A percentile compares a stretch with the other conserved stretches of the same genome.
phyloP scores from a whole-genome alignment of 2,888 invertebrate species.

The Pelosia muscerda region DNA sequence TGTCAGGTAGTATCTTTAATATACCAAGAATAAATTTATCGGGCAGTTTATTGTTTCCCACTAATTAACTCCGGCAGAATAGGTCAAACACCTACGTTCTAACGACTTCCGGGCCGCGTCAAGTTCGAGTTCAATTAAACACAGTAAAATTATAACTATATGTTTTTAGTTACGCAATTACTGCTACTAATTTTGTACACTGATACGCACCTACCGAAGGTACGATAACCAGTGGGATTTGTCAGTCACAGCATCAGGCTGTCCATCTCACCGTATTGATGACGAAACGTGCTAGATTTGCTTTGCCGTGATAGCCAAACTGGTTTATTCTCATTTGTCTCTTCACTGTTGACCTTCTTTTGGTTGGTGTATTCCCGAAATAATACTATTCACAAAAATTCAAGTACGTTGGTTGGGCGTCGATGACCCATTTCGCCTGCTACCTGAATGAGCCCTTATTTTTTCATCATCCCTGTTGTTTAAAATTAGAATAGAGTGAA shows the following conservation, averaged over 20 bases:
- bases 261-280: not conserved
- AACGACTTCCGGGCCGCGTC: conserved; percentile 71
- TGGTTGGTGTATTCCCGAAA: not conserved
- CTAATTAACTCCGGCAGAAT: conserved; percentile 67
- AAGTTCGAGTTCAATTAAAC: conserved; percentile 57
- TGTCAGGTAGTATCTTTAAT: conserved; percentile 29
- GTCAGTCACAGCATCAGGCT: not conserved
- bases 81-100: conserved; percentile 68
- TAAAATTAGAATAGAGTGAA: not conserved
- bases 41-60: conserved; percentile 59
- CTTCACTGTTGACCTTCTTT: not conserved
- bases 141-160: conserved; percentile 60
- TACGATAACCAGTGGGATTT: not conserved
- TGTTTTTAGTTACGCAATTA: conserved; percentile 53
- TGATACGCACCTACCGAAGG: not conserved
- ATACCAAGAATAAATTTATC: conserved; percentile 43
- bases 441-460: conserved; percentile 19
- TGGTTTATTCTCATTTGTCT: not conserved
- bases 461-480: not conserved
- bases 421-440: conserved; percentile 44
- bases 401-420: conserved; percentile 53
- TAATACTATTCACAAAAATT: not conserved
- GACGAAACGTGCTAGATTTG: not conserved
- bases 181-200: conserved; percentile 36
- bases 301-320: not conserved